Conservation (phyloP, 1,140 invertebrate species). For the Penaeus japonicus region DNA sequence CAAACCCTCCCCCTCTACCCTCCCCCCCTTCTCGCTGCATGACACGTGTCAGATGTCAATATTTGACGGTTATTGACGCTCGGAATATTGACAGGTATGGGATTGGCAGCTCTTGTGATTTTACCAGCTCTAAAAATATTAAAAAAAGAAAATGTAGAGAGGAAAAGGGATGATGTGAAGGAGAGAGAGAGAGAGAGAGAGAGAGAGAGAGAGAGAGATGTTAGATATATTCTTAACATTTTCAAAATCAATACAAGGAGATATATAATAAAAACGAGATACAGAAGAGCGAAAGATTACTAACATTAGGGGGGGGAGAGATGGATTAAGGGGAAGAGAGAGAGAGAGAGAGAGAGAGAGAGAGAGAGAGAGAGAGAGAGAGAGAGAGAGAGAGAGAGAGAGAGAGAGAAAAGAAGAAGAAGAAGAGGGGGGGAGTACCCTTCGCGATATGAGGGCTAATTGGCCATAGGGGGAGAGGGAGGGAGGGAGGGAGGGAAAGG, state of each 20-base stretch:
- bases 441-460: slow-evolving; percentile 33
- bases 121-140: no score
- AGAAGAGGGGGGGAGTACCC: not conserved
- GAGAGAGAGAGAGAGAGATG: no score
- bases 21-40: not conserved
- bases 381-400: not conserved
- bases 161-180: no score
- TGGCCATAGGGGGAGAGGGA: not conserved
- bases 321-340: no score
- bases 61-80: no score
- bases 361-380: not conserved
- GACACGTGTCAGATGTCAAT: no score
- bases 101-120: no score
- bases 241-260: not conserved
- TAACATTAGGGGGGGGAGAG: not conserved
- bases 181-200: no score
- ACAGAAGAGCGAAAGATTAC: not conserved
- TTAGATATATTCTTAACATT: not conserved
- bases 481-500: not conserved
- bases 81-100: no score
- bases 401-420: not conserved
- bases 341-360: no score
- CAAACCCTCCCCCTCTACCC: not conserved
- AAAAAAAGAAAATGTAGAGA: no score
- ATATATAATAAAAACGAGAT: not conserved